These are phyloP conservation scores for Lemur catta DNA, from an alignment of 2,797 vertebrate genomes.

Conservation along the genomic window DNA sequence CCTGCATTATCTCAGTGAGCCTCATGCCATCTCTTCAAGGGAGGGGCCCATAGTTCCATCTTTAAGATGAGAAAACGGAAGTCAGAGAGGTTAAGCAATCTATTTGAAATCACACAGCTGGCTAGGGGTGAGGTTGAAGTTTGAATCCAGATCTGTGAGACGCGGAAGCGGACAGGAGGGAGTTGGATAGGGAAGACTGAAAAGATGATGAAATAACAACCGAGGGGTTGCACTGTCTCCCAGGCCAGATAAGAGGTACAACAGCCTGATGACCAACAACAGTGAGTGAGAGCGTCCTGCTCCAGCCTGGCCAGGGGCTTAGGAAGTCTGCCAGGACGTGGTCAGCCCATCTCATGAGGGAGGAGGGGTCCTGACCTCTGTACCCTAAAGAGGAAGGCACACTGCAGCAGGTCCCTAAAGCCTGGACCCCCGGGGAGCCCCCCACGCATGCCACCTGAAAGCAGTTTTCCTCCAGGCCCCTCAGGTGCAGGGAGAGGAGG, in stretches of 20 bases:
- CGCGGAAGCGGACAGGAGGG: neutral
- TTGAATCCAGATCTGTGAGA: neutral
- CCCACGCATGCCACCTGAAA: neutral
- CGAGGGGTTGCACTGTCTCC: neutral
- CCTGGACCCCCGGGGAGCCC: neutral
- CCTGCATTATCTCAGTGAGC: neutral
- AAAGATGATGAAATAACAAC: neutral
- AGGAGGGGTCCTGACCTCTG: neutral
- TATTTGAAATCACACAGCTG: neutral
- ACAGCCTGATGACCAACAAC: neutral
- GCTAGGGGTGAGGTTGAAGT: neutral
- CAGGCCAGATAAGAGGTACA: neutral
- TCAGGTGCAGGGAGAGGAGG: neutral
- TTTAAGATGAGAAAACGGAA: neutral
- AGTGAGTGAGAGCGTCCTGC: neutral
- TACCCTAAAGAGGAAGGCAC: neutral
- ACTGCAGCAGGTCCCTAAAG: neutral
- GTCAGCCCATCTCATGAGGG: neutral
- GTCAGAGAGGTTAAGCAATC: neutral
- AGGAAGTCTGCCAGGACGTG: neutral
- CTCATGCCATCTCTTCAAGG: neutral
- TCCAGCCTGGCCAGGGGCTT: neutral
- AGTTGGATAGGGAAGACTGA: no score
- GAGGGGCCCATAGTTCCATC: neutral
- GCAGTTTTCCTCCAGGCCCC: neutral